These are phyloP conservation scores for Sebastes itinus DNA, from an alignment of 2,797 vertebrate species.

Conservation along the genomic window DNA sequence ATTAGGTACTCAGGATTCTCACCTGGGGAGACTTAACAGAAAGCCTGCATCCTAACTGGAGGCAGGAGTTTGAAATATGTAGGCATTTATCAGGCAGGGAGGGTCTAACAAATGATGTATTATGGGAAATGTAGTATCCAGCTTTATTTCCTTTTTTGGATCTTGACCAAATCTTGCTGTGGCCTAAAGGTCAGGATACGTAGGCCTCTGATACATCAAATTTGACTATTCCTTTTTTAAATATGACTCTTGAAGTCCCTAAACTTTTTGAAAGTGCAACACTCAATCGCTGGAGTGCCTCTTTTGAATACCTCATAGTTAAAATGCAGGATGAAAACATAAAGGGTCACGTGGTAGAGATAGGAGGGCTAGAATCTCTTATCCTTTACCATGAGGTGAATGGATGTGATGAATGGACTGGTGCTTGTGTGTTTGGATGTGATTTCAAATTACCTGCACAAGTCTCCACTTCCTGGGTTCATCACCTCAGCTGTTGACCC, in stretches of 20 bases:
- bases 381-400: constrained; percentile 2
- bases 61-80: background rate
- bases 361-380: background rate
- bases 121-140: background rate
- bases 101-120: background rate
- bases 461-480: constrained; percentile 59
- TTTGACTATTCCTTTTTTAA: rapidly evolving
- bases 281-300: constrained; percentile 1
- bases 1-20: background rate
- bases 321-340: background rate
- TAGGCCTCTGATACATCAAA: background rate
- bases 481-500: constrained; percentile 61
- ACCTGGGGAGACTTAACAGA: background rate
- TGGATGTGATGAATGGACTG: constrained; percentile 1
- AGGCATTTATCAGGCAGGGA: background rate
- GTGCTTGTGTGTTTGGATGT: constrained; percentile 4
- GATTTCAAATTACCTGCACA: constrained; percentile 20
- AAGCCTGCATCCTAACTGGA: background rate
- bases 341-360: background rate
- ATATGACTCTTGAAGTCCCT: background rate
- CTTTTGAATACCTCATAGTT: constrained; percentile 2
- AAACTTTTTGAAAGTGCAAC: background rate
- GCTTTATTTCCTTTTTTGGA: background rate
- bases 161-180: background rate
- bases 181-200: background rate